A percentile compares a stretch with the other conserved stretches of the same genome.
Conservation (phyloP, 1,140 invertebrate genomes). For the Cotesia typhae region DNA sequence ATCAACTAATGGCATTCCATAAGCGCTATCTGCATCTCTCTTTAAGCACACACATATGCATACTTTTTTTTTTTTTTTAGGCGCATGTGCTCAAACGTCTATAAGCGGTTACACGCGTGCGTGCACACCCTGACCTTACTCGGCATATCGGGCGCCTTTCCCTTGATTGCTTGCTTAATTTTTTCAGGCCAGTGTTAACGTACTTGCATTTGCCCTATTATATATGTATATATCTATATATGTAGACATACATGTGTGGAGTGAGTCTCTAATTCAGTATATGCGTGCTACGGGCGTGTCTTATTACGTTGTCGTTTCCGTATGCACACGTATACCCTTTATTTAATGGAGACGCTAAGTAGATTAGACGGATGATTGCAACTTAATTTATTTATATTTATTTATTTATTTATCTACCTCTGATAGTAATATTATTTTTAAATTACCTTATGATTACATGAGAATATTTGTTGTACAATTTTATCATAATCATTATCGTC, state of each 20-base stretch:
- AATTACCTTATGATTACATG: slow-evolving; percentile 22
- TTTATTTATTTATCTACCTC: slow-evolving; percentile 34
- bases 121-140: slow-evolving; percentile 61
- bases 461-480: too few species aligned
- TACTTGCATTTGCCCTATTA: slow-evolving; percentile 36
- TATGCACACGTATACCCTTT: slow-evolving; percentile 41
- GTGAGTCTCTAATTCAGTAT: slow-evolving; percentile 35
- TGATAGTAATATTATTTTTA: slow-evolving; percentile 17
- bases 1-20: slow-evolving; percentile 2
- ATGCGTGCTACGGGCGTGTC: slow-evolving; percentile 33
- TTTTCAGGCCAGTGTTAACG: slow-evolving; percentile 53
- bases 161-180: slow-evolving; percentile 54
- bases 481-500: too few species aligned
- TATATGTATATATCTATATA: slow-evolving; percentile 5
- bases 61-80: background rate
- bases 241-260: slow-evolving; percentile 10
- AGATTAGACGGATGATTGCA: slow-evolving; percentile 51
- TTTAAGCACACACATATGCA: background rate
- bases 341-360: slow-evolving; percentile 51
- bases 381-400: slow-evolving; percentile 43
- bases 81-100: background rate
- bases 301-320: slow-evolving; percentile 30
- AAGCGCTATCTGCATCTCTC: background rate
- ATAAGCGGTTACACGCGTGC: slow-evolving; percentile 42
- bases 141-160: slow-evolving; percentile 55